Conservation (phyloP, 2,113 vertebrate species). For the Athene cunicularia region DNA sequence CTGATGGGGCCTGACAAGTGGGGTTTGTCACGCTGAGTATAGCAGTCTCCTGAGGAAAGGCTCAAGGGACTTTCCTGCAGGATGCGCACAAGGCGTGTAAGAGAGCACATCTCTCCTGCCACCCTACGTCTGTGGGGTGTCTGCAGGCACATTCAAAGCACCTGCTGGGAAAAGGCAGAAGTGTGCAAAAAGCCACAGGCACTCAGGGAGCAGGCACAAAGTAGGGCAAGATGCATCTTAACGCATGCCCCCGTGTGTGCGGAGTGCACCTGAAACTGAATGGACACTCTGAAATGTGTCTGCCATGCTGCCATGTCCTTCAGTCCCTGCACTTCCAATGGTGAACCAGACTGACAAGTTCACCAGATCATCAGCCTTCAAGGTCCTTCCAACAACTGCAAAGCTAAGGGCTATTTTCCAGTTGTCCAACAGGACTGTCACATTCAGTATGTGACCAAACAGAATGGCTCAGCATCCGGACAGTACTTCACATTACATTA, state of each 20-base stretch:
- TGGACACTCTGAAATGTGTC: neutral
- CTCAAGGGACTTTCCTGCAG: neutral
- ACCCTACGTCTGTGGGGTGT: accelerated
- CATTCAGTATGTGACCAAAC: neutral
- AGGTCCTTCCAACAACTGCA: neutral
- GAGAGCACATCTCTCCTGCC: neutral
- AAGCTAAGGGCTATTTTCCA: neutral
- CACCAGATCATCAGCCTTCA: neutral
- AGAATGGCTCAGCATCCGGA: neutral
- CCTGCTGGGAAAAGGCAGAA: neutral
- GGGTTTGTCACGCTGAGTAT: neutral
- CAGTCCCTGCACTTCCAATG: neutral
- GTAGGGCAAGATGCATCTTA: neutral
- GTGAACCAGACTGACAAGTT: neutral
- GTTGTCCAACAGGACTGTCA: neutral
- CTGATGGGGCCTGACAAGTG: neutral
- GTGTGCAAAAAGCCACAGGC: accelerated
- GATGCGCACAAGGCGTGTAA: accelerated
- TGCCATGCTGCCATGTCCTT: neutral
- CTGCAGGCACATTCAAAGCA: neutral
- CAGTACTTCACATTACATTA: neutral
- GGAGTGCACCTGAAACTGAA: neutral
- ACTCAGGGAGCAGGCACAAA: neutral
- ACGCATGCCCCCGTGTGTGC: too few species aligned
- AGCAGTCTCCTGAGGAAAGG: neutral